Conservation (phyloP, 1,140 invertebrate species). For the Lordiphosa mommai region DNA sequence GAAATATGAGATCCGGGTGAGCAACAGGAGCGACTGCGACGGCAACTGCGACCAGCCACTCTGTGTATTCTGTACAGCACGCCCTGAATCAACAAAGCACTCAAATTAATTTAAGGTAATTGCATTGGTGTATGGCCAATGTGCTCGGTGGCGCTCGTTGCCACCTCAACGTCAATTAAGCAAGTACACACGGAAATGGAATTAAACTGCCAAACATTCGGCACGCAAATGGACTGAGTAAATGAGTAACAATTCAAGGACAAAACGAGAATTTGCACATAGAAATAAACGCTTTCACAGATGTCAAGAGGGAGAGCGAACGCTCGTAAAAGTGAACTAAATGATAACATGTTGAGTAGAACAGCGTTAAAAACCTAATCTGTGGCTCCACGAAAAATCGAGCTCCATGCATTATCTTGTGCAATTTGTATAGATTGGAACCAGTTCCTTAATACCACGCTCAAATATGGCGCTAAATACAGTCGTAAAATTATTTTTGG, state of each 20-base stretch:
- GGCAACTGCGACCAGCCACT: no score
- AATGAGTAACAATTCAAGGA: no score
- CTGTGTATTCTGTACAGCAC: constrained; percentile 10
- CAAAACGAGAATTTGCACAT: neutral
- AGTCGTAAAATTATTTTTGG: no score
- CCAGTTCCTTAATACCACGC: no score
- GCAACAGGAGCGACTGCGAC: constrained; percentile 9
- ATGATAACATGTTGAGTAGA: no score
- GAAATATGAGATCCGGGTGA: constrained; percentile 41
- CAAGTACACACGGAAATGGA: constrained; percentile 2
- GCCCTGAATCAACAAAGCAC: constrained; percentile 45
- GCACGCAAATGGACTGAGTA: neutral
- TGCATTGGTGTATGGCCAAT: constrained; percentile 24
- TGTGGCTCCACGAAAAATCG: no score
- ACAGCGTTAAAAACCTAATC: no score
- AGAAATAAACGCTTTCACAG: neutral
- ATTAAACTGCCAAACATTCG: constrained; percentile 2
- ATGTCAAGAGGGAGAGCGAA: no score
- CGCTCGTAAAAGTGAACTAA: no score
- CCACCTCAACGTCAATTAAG: constrained; percentile 11
- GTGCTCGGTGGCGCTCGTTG: constrained; percentile 7
- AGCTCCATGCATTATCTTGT: no score
- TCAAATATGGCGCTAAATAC: no score
- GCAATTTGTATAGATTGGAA: no score
- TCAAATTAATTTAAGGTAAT: constrained; percentile 60